phyloP scores from a whole-genome alignment of 2,888 invertebrate species.

The Cephus runcator region DNA sequence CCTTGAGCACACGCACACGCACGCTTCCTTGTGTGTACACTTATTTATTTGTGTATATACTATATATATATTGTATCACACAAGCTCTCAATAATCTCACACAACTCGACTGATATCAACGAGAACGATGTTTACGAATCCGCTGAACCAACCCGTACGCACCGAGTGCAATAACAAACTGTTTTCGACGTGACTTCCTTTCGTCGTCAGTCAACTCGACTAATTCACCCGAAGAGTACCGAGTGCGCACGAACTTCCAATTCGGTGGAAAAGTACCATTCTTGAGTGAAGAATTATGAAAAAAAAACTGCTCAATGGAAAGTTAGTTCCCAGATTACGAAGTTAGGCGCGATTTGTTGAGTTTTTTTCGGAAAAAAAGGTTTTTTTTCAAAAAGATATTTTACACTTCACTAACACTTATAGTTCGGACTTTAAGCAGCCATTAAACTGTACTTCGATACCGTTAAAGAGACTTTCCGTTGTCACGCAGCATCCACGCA shows the following conservation, averaged over 20 bases:
- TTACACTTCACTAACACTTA: not conserved
- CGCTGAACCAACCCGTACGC: not conserved
- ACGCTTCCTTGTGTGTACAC: not conserved
- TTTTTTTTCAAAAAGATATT: not conserved
- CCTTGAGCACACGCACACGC: not conserved
- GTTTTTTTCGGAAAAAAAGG: no score
- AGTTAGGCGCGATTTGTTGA: not conserved
- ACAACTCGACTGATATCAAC: not conserved
- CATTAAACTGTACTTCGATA: not conserved
- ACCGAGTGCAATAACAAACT: constrained; percentile 7
- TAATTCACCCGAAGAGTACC: not conserved
- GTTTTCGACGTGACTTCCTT: constrained; percentile 30
- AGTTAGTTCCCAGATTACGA: not conserved
- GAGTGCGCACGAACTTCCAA: not conserved
- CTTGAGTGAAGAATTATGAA: not conserved
- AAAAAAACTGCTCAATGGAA: not conserved
- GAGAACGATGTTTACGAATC: not conserved
- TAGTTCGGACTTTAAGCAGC: not conserved
- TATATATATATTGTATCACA: not conserved
- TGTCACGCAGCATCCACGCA: not conserved
- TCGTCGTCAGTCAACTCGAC: constrained; percentile 8
- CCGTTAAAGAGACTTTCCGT: not conserved
- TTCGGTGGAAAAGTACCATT: not conserved
- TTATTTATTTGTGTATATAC: no score
- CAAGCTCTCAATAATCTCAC: not conserved